A percentile compares a stretch with the other conserved stretches of the same genome.
Conservation (phyloP, 2,113 vertebrate genomes). For the Penelope pileata region DNA sequence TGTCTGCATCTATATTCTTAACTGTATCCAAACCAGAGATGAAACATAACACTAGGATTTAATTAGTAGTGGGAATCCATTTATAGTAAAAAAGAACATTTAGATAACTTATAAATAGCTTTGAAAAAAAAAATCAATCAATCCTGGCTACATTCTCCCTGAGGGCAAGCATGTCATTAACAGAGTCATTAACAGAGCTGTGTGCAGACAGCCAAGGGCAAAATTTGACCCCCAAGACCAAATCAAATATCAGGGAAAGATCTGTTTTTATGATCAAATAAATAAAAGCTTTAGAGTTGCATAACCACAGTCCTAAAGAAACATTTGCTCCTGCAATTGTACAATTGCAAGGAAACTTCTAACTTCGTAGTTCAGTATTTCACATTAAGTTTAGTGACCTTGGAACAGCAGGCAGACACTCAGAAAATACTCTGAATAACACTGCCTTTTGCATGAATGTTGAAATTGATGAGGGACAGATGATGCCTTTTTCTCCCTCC, state of each 20-base stretch:
- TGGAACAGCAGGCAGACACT: background rate
- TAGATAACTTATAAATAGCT: background rate
- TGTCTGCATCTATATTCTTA: background rate
- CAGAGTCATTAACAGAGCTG: fast-evolving
- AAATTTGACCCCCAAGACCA: background rate
- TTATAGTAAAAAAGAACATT: background rate
- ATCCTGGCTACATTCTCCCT: background rate
- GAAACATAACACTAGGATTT: background rate
- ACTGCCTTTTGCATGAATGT: background rate
- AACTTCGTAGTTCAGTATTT: background rate
- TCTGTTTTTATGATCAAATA: background rate
- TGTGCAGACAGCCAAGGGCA: background rate
- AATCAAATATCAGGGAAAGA: background rate
- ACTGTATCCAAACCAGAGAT: background rate
- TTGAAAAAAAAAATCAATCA: background rate
- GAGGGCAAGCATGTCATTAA: background rate
- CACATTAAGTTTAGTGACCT: background rate
- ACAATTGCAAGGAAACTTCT: background rate
- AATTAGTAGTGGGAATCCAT: background rate
- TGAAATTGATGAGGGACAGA: background rate
- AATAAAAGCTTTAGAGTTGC: background rate
- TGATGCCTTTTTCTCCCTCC: fast-evolving
- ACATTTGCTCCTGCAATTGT: background rate
- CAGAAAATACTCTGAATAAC: background rate
- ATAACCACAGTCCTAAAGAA: background rate